Percentiles rank a stretch among this genome's conserved stretches.
Conservation (phyloP, 2,113 vertebrate genomes). For the Hepsetus odoe region DNA sequence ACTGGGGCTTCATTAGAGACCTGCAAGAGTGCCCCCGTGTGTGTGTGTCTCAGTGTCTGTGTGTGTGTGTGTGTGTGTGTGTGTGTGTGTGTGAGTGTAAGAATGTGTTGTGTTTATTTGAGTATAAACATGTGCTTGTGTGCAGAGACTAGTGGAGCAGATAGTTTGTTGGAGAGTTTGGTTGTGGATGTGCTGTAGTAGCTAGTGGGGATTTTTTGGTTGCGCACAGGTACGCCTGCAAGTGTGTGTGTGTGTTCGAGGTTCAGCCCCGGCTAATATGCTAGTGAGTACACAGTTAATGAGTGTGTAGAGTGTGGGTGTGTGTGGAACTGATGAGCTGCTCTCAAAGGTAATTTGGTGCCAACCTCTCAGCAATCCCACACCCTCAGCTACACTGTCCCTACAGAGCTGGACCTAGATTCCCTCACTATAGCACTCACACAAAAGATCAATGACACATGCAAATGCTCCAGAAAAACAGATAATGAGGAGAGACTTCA, state of each 20-base stretch:
- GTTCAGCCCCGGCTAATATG: constrained; percentile 38
- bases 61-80: constrained; percentile 28
- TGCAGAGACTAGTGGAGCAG: constrained; percentile 44
- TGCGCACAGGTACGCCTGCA: neutral
- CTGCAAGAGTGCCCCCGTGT: constrained; percentile 82
- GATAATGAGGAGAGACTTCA: too few relatives aligned
- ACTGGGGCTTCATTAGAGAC: constrained; percentile 99
- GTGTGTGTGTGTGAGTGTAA: constrained; percentile 43
- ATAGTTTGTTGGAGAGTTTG: constrained; percentile 50
- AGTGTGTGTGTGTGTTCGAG: constrained; percentile 14
- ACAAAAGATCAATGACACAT: constrained; percentile 7
- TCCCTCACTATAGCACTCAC: constrained; percentile 78
- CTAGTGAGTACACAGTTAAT: constrained; percentile 53
- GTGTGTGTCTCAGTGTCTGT: constrained; percentile 43
- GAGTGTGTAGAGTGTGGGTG: constrained; percentile 50
- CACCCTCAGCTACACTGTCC: constrained; percentile 85
- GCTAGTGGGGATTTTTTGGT: neutral
- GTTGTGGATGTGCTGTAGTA: constrained; percentile 42
- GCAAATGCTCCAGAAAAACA: constrained; percentile 23
- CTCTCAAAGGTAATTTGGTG: constrained; percentile 92
- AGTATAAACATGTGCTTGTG: constrained; percentile 32
- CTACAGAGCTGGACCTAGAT: constrained; percentile 88
- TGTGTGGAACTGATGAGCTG: constrained; percentile 79
- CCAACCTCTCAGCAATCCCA: constrained; percentile 77
- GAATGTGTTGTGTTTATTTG: constrained; percentile 36